Evolutionary conservation across 2,888 invertebrate genomes (phyloP).

Genomic region (Onchidella celtica): DNA sequence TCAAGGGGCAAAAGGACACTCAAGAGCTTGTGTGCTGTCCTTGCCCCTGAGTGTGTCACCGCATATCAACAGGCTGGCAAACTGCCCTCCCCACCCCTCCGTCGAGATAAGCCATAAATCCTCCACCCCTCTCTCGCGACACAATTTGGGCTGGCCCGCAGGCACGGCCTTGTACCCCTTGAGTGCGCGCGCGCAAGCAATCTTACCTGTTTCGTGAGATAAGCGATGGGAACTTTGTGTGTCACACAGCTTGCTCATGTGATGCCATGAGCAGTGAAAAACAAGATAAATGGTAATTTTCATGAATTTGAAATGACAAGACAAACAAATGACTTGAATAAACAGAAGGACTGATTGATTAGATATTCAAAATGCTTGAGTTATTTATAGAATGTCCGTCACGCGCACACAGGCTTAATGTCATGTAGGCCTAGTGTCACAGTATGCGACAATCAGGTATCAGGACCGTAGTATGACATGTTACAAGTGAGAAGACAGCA

Average conservation of each 20-base stretch:
- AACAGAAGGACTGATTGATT: too few relatives aligned
- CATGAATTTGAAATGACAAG: too few relatives aligned
- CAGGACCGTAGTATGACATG: not conserved
- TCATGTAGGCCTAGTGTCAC: not conserved
- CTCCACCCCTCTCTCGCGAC: conserved; percentile 21
- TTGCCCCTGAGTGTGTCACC: conserved; percentile 40
- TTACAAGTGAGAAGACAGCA: not conserved
- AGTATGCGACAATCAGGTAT: too few relatives aligned
- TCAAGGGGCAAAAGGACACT: not conserved
- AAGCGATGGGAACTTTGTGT: conserved; percentile 4
- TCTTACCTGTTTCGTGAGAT: conserved; percentile 38
- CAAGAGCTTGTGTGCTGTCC: conserved; percentile 42
- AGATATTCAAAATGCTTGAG: too few relatives aligned
- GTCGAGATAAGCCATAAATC: conserved; percentile 25
- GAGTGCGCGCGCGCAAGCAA: conserved; percentile 11
- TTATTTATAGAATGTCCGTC: not conserved
- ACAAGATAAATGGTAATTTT: too few relatives aligned
- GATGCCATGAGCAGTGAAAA: too few relatives aligned
- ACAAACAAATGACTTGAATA: too few relatives aligned
- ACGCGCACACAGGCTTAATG: not conserved
- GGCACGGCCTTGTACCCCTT: conserved; percentile 27
- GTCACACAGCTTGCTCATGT: too few relatives aligned
- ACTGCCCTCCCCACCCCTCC: conserved; percentile 26
- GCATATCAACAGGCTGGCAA: conserved; percentile 36
- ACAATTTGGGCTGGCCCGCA: conserved; percentile 21